Evolutionary conservation across 2,888 invertebrate species (phyloP).

Genomic region (Dryadula phaetusa): DNA sequence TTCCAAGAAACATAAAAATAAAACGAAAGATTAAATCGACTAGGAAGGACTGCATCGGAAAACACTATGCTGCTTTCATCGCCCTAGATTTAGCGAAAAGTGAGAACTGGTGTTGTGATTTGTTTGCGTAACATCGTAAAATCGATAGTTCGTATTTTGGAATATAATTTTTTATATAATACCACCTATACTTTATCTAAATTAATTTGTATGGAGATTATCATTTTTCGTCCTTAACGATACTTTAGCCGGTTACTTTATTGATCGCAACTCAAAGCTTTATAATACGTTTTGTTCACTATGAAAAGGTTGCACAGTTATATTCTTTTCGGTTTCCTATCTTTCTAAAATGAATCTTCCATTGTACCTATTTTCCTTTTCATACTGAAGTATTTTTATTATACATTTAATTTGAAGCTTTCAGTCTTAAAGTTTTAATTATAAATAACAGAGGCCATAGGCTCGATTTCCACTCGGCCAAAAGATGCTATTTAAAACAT

Average conservation of each 20-base stretch:
- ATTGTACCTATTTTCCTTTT: not conserved
- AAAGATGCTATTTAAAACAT: too few species aligned
- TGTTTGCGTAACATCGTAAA: not conserved
- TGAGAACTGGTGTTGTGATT: constrained; percentile 6
- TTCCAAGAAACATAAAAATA: not conserved
- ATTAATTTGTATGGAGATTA: constrained; percentile 1
- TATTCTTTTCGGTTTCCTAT: not conserved
- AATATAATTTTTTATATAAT: not conserved
- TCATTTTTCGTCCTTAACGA: constrained; percentile 4
- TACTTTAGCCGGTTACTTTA: constrained; percentile 4
- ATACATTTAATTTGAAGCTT: not conserved
- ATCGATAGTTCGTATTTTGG: not conserved
- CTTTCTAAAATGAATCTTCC: not conserved
- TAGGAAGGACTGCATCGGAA: constrained; percentile 1
- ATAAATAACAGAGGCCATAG: too few species aligned
- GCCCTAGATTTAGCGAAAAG: constrained; percentile 5
- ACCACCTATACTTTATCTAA: not conserved
- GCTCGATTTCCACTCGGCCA: too few species aligned
- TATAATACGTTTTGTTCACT: constrained; percentile 23
- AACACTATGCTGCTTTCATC: constrained; percentile 16
- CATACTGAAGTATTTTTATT: not conserved
- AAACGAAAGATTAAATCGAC: constrained; percentile 4
- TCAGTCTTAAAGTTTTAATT: not conserved
- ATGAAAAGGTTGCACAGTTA: constrained; percentile 14
- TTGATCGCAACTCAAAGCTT: constrained; percentile 19